Evolutionary conservation across 2,888 invertebrate species (phyloP).

Genomic region (Acanthosepion esculentum): DNA sequence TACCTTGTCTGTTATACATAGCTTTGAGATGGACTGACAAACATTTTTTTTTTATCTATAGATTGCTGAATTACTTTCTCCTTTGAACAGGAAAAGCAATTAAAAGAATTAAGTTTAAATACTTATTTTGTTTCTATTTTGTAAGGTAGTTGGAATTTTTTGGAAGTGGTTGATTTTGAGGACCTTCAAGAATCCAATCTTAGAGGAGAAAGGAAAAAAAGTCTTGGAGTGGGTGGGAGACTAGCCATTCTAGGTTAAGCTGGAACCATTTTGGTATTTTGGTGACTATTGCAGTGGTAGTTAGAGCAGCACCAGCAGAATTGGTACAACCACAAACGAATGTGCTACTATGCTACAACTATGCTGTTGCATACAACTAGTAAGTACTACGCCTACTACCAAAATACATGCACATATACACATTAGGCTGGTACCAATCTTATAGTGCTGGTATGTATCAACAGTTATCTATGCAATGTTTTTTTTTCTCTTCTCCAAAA

Average conservation of each 20-base stretch:
- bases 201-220: neutral
- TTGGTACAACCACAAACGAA: neutral
- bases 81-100: neutral
- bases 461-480: neutral
- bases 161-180: neutral
- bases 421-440: constrained; percentile 17
- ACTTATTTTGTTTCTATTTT: neutral
- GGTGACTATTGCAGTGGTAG: constrained; percentile 33
- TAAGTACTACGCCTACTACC: constrained; percentile 33
- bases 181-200: neutral
- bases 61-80: neutral
- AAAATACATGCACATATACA: constrained; percentile 17
- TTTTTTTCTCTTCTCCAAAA: neutral
- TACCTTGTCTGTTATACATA: no score
- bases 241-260: neutral
- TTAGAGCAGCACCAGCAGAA: constrained; percentile 33
- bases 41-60: no score
- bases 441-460: constrained; percentile 18
- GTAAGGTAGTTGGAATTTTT: neutral
- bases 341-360: constrained; percentile 12
- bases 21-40: no score
- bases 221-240: neutral
- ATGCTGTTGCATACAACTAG: constrained; percentile 33
- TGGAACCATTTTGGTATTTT: constrained; percentile 2
- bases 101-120: neutral